phyloP scores from a whole-genome alignment of 1,140 invertebrate species.

The Magallana ariakensis region DNA sequence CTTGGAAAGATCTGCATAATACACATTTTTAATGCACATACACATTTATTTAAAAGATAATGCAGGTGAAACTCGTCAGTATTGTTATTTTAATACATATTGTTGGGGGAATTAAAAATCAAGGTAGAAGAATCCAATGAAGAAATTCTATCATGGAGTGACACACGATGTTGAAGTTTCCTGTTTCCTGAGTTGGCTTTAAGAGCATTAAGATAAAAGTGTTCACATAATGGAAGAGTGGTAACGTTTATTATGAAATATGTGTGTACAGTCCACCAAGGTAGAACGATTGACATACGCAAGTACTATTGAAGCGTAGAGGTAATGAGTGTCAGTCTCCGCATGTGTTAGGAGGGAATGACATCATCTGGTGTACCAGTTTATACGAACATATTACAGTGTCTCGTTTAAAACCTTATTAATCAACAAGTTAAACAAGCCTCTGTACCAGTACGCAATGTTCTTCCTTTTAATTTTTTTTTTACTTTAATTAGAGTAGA shows the following conservation, averaged over 20 bases:
- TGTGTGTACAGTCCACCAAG: not conserved
- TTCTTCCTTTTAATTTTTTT: no score
- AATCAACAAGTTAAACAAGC: no score
- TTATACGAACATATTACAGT: no score
- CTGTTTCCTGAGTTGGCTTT: constrained; percentile 12
- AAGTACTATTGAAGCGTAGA: not conserved
- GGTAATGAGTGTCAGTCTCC: not conserved
- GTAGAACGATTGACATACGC: not conserved
- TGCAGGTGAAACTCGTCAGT: no score
- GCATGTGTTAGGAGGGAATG: not conserved
- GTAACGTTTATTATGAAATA: not conserved
- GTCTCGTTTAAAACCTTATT: no score
- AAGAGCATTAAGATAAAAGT: constrained; percentile 11
- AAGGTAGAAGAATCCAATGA: not conserved
- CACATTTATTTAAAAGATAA: no score
- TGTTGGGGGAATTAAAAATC: not conserved
- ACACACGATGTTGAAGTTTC: constrained; percentile 28
- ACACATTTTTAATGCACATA: no score
- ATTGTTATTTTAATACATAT: no score
- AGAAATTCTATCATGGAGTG: not conserved
- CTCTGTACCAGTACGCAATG: no score
- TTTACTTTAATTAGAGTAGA: no score
- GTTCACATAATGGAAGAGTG: not conserved
- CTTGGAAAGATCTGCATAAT: no score
- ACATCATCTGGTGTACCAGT: not conserved